phyloP scores from a whole-genome alignment of 2,888 invertebrate genomes.

The Conops quadrifasciatus region DNA sequence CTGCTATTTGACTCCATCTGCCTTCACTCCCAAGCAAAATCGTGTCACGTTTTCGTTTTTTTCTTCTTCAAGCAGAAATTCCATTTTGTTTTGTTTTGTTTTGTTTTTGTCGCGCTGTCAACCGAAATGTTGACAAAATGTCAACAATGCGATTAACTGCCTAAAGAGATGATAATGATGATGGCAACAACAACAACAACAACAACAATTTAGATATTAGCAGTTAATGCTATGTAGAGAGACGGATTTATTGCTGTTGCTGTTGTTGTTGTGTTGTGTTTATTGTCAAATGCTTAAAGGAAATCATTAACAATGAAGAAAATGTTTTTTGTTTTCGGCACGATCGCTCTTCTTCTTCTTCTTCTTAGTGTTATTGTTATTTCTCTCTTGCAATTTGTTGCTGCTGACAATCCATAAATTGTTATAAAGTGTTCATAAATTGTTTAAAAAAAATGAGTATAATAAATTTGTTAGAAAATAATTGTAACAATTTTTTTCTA shows the following conservation, averaged over 20 bases:
- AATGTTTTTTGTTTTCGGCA: neutral
- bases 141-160: constrained; percentile 15
- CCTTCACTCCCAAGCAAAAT: constrained; percentile 5
- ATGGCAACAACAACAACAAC: neutral
- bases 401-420: neutral
- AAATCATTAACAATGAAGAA: neutral
- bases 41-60: constrained; percentile 20
- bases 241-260: neutral
- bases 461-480: too few species aligned
- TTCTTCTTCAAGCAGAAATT: neutral
- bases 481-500: too few species aligned
- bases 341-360: neutral
- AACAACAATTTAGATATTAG: neutral
- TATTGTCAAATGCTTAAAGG: constrained; percentile 9
- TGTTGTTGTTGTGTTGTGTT: neutral
- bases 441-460: too few species aligned
- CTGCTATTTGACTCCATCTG: neutral
- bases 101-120: neutral
- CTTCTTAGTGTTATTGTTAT: neutral
- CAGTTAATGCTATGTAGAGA: neutral
- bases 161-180: neutral
- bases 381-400: neutral
- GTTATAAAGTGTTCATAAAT: too few species aligned
- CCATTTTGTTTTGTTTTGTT: neutral
- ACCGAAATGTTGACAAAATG: constrained; percentile 27